Evolutionary conservation across 2,113 vertebrate species (phyloP).

Genomic region (Chitala chitala): DNA sequence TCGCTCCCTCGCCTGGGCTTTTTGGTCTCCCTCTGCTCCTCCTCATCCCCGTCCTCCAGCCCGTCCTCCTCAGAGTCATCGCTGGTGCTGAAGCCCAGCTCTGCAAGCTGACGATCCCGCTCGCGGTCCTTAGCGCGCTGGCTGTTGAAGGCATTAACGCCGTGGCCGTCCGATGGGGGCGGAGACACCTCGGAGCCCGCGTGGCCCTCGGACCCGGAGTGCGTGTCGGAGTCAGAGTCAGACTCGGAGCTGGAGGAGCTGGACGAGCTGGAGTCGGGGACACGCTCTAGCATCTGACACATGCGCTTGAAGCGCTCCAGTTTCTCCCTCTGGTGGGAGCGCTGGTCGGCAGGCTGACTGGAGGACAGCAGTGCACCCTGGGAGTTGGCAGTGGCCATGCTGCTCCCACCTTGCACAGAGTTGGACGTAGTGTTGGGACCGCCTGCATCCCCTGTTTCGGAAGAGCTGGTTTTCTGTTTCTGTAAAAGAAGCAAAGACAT

Average conservation of each 20-base stretch:
- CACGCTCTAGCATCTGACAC: conserved; percentile 82
- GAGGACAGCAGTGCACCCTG: conserved; percentile 34
- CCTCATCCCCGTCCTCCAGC: conserved; percentile 40
- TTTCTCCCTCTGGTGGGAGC: conserved; percentile 80
- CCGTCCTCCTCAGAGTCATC: conserved; percentile 67
- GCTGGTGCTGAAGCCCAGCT: conserved; percentile 73
- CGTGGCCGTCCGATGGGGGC: conserved; percentile 43
- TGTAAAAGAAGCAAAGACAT: conserved; percentile 9
- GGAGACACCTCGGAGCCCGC: conserved; percentile 35
- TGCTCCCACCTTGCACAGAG: conserved; percentile 33
- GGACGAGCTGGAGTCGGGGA: conserved; percentile 69
- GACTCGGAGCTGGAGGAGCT: conserved; percentile 80
- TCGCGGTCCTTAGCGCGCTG: conserved; percentile 45
- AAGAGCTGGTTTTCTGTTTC: conserved; percentile 60
- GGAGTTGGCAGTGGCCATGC: conserved; percentile 31
- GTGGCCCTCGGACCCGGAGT: conserved; percentile 42
- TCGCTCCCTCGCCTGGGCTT: conserved; percentile 48
- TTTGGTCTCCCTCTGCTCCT: conserved; percentile 48
- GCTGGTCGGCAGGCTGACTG: conserved; percentile 57
- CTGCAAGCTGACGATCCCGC: conserved; percentile 55
- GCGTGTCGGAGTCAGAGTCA: conserved; percentile 73
- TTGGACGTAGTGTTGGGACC: conserved; percentile 46
- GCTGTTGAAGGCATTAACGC: conserved; percentile 35
- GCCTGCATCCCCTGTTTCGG: conserved; percentile 53
- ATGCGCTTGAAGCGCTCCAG: conserved; percentile 85